Evolutionary conservation across 2,113 vertebrate species (phyloP).

Genomic region (Pelmatolapia mariae): DNA sequence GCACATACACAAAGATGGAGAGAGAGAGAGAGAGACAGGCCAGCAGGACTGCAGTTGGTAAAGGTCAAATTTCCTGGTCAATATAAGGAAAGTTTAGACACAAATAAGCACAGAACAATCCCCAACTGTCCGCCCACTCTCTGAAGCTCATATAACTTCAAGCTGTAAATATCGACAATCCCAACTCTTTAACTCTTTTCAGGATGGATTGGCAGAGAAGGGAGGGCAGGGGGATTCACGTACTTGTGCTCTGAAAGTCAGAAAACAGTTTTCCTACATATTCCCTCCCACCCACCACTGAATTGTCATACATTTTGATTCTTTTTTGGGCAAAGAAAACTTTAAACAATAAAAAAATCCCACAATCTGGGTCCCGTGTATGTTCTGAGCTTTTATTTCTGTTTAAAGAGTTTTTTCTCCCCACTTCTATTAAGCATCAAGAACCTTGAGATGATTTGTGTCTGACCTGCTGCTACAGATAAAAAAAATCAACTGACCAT

Average conservation of each 20-base stretch:
- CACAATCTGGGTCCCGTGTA: neutral
- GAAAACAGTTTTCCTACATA: neutral
- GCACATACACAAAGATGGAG: neutral
- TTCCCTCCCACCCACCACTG: neutral
- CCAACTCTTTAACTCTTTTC: constrained; percentile 42
- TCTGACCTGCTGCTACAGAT: neutral
- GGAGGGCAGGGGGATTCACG: neutral
- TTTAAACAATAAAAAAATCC: neutral
- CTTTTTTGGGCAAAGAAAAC: neutral
- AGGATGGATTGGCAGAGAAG: neutral
- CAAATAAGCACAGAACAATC: constrained; percentile 52
- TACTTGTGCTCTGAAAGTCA: neutral
- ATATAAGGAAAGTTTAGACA: constrained; percentile 54
- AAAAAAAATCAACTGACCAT: neutral
- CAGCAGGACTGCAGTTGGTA: constrained; percentile 12
- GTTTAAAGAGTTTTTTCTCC: neutral
- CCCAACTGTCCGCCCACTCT: constrained; percentile 18
- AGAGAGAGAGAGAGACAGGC: neutral
- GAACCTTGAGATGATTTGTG: neutral
- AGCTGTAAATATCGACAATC: constrained; percentile 39
- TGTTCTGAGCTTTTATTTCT: neutral
- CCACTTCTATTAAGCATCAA: neutral
- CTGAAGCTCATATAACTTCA: constrained; percentile 33
- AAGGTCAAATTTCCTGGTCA: constrained; percentile 57
- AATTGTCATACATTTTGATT: neutral